Conservation (phyloP, 2,797 vertebrate genomes). For the Antrozous pallidus region DNA sequence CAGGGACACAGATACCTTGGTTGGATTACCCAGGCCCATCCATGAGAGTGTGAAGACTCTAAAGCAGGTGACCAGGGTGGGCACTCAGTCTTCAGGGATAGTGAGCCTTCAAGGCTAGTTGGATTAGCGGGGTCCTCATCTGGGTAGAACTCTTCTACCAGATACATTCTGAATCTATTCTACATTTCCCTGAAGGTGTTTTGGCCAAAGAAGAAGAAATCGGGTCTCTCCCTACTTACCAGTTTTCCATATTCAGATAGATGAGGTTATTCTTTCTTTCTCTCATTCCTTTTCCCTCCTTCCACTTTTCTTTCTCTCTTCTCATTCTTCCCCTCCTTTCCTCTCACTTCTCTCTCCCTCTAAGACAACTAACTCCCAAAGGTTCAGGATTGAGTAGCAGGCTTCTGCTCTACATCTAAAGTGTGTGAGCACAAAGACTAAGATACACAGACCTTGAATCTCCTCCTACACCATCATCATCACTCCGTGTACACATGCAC, state of each 20-base stretch:
- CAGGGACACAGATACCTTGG: slow-evolving; percentile 96
- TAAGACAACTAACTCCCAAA: background rate
- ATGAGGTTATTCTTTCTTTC: background rate
- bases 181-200: background rate
- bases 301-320: background rate
- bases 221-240: background rate
- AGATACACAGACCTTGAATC: background rate
- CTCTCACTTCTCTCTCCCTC: background rate
- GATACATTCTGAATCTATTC: background rate
- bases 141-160: background rate
- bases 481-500: background rate
- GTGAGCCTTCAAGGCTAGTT: slow-evolving; percentile 4
- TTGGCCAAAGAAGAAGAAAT: background rate
- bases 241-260: background rate
- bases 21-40: slow-evolving; percentile 95
- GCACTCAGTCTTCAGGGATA: background rate
- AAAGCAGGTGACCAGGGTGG: slow-evolving; percentile 88
- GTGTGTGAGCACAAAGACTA: background rate
- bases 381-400: background rate
- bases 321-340: background rate
- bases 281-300: slow-evolving; percentile 27
- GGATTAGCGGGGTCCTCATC: background rate
- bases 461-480: background rate
- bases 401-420: background rate
- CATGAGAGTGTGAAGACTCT: slow-evolving; percentile 97